Evolutionary conservation across 1,140 invertebrate species (phyloP), one percentile per base, ranked within the genome.

Genomic region (Stratiolaelaps scimitus): DNA sequence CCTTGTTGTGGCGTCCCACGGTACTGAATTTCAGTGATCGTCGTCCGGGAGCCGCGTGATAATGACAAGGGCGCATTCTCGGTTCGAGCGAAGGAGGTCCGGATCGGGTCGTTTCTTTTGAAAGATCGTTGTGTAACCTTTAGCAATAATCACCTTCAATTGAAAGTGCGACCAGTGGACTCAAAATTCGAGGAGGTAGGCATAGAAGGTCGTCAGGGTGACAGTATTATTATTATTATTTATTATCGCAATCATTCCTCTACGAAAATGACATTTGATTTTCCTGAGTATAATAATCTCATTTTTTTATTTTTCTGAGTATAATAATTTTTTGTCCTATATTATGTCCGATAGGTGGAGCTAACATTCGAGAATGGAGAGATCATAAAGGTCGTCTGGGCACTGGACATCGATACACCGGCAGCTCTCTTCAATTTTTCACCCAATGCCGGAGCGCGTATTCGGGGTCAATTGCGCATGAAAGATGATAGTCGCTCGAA

Each of bases 321-420:
- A 29, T 20, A 15, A 26, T 60, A 60, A 60, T 26, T 40, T 40
- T 40, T 40, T 10, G 34, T 40, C 10, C 34, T 6, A 6, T 40
- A 6, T 40, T 40, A 40, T 10, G 5, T 40, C 10, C 34, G 34
- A 40, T 40, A 60, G 53, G 53, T 60, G 13, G 53, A 60, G 34
- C 53, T 60, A 34, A 4, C 2, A 29, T 60, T 60, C 53, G 34
- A 15, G 1, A 29, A 60, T 60, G 34, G 34, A 2, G 53, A 60
- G 26, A 60, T 60, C 53, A 17, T 60, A 34, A 60, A 60, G 20
- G 34, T 26, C 20, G 23, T 60, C 17, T 60, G 53, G 53, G 53
- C 53, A 2, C 15, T 60, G 53, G 15, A 34, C 34, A 15, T 15
- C 6, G 13, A 15, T 26, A 60, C 53, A 6, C 53, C 53, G 23